A percentile compares a stretch with the other conserved stretches of the same genome.
Evolutionary conservation across 2,113 vertebrate genomes (phyloP).

Genomic region (Aptenodytes patagonicus): DNA sequence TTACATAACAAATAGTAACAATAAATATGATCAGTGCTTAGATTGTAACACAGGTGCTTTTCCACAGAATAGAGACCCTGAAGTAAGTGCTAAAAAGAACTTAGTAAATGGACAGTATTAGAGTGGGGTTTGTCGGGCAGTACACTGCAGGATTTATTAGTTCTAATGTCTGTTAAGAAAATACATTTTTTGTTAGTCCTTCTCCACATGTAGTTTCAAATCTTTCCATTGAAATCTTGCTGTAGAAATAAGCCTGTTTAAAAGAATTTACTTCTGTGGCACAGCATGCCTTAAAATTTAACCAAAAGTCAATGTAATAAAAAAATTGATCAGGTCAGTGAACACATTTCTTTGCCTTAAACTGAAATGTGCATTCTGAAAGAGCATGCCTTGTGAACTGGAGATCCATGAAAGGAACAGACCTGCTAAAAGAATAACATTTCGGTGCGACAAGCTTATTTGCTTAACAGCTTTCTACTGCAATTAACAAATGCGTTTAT

Average conservation of each 20-base stretch:
- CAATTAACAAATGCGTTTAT: constrained; percentile 35
- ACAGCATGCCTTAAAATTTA: not conserved
- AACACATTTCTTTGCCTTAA: constrained; percentile 10
- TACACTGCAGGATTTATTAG: not conserved
- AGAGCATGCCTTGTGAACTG: not conserved
- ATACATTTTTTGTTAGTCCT: not conserved
- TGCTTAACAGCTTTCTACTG: constrained; percentile 61
- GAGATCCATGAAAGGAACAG: constrained; percentile 21
- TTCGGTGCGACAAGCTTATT: constrained; percentile 49
- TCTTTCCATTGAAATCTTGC: not conserved
- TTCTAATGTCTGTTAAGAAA: not conserved
- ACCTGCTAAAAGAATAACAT: constrained; percentile 63
- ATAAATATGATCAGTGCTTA: not conserved
- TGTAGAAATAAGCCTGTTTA: not conserved
- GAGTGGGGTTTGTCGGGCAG: not conserved
- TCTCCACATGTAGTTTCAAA: not conserved
- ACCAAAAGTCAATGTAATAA: not conserved
- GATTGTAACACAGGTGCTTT: not conserved
- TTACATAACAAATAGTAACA: not conserved
- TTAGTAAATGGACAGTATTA: not conserved
- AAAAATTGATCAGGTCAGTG: constrained; percentile 43
- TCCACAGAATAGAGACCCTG: not conserved
- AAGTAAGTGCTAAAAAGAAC: not conserved
- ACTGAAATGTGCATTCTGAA: constrained; percentile 31
- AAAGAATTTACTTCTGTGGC: not conserved